These are phyloP conservation scores for Phymanthus crucifer DNA, from an alignment of 92 coral and sea anemone genomes.

Conservation along the genomic window DNA sequence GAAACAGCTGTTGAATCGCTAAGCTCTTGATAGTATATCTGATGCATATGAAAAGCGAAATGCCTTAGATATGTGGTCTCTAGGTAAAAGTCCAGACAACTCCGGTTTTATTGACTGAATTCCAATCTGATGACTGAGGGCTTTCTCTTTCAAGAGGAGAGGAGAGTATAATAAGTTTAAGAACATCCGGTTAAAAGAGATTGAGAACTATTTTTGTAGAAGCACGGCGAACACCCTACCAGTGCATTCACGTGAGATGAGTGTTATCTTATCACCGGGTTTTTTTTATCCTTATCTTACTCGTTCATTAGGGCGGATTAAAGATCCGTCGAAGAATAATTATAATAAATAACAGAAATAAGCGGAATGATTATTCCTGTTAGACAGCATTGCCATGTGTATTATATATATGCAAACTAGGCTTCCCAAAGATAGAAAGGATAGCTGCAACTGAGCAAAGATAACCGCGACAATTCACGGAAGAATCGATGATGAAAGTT, in stretches of 20 bases:
- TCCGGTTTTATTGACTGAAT: background rate
- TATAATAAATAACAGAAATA: background rate
- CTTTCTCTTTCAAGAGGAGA: constrained; percentile 2
- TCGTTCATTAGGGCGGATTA: constrained; percentile 3
- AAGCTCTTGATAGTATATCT: background rate
- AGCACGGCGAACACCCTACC: background rate
- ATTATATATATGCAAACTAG: background rate
- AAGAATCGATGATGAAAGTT: background rate
- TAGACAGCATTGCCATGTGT: background rate
- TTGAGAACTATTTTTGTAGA: background rate
- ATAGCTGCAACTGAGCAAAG: too few relatives aligned
- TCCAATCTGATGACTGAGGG: background rate
- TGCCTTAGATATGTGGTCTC: background rate
- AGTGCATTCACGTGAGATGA: background rate
- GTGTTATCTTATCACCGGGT: background rate
- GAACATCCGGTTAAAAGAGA: background rate
- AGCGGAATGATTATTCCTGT: background rate
- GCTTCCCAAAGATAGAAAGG: background rate
- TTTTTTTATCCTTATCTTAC: background rate
- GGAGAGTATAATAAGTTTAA: background rate
- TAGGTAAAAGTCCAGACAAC: background rate
- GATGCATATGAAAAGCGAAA: constrained; percentile 2
- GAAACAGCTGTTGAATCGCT: constrained; percentile 12
- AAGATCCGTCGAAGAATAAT: background rate
- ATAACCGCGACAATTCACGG: background rate